Evolutionary conservation across 2,113 vertebrate species (phyloP).

Genomic region (Lepus americanus): DNA sequence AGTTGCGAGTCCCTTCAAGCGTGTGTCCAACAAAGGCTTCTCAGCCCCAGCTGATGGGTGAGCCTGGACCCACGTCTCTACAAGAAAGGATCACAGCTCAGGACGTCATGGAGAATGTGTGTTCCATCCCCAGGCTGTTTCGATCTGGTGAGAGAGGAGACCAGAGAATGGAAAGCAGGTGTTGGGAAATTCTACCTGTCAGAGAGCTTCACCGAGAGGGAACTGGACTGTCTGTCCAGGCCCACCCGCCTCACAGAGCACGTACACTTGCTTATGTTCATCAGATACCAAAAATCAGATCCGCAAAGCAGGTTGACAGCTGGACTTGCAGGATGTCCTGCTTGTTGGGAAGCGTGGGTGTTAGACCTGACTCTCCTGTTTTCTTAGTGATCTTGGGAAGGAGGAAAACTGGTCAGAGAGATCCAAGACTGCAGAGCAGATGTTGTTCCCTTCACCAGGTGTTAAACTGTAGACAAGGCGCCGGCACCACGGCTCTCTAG

Average conservation of each 20-base stretch:
- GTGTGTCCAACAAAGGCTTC: background rate
- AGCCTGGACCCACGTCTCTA: background rate
- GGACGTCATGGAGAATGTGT: accelerated
- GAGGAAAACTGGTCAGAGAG: background rate
- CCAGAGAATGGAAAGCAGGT: background rate
- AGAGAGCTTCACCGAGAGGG: background rate
- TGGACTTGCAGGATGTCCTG: background rate
- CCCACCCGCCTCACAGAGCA: too few species aligned
- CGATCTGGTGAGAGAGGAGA: background rate
- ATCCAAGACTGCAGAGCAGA: background rate
- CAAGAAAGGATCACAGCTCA: background rate
- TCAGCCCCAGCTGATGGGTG: background rate
- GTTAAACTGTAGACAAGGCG: background rate
- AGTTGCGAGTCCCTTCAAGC: background rate
- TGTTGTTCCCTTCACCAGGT: background rate
- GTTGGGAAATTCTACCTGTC: background rate
- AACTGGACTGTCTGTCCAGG: too few species aligned
- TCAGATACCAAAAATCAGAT: background rate
- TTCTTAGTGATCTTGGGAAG: background rate
- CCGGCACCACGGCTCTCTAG: too few species aligned
- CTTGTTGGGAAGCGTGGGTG: background rate
- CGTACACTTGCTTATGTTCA: background rate
- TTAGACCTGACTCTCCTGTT: background rate
- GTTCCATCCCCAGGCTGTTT: background rate
- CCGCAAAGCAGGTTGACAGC: background rate